phyloP scores from a whole-genome alignment of 1,140 invertebrate genomes.

The Venustaconcha ellipsiformis region DNA sequence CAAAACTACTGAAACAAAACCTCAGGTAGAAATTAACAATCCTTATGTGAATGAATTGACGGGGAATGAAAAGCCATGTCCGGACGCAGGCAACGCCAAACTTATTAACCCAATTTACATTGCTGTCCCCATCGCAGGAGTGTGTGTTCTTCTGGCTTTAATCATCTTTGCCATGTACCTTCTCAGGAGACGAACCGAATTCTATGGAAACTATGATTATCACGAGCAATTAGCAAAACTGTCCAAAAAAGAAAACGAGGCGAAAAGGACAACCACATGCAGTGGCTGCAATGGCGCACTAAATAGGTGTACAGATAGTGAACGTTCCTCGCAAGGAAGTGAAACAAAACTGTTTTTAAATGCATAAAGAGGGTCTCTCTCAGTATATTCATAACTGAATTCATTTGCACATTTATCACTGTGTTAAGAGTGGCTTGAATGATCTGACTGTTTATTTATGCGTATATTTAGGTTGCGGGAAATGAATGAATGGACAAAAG shows the following conservation, averaged over 20 bases:
- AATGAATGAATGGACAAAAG: too few relatives aligned
- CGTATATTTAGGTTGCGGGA: too few relatives aligned
- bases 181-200: conserved; percentile 50
- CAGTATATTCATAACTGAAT: too few relatives aligned
- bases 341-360: conserved; percentile 64
- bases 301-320: conserved; percentile 63
- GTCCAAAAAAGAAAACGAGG: conserved; percentile 29
- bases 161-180: conserved; percentile 66
- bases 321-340: conserved; percentile 63
- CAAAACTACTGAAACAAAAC: too few relatives aligned
- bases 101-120: conserved; percentile 64
- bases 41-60: conserved; percentile 23
- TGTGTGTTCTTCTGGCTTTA: conserved; percentile 62
- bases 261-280: conserved; percentile 4
- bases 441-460: too few relatives aligned
- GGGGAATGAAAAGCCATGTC: conserved; percentile 20
- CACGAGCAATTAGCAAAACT: conserved; percentile 40
- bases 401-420: too few relatives aligned
- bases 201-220: conserved; percentile 48
- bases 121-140: conserved; percentile 62
- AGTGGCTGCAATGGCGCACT: conserved; percentile 18
- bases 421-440: too few relatives aligned
- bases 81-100: conserved; percentile 25
- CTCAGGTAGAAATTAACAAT: background rate
- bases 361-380: conserved; percentile 22